Evolutionary conservation across 2,797 vertebrate genomes (phyloP).

Genomic region (Hippopotamyrus pictus): DNA sequence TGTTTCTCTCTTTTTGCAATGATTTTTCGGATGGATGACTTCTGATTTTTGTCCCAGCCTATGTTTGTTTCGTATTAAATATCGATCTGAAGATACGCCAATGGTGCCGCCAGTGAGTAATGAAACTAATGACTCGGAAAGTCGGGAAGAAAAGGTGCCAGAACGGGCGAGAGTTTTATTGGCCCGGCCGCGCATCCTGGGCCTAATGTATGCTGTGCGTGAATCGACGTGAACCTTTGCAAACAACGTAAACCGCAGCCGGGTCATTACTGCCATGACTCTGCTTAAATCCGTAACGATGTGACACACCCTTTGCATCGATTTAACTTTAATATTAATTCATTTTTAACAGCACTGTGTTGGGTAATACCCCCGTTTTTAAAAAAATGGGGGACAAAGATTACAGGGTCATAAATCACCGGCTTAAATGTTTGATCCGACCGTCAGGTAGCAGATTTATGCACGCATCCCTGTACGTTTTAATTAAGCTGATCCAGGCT

Average conservation of each 20-base stretch:
- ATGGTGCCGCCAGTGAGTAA: constrained; percentile 25
- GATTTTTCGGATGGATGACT: constrained; percentile 6
- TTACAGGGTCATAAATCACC: neutral
- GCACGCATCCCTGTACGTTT: neutral
- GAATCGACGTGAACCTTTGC: neutral
- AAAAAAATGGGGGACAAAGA: neutral
- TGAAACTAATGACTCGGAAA: constrained; percentile 11
- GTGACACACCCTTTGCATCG: constrained; percentile 18
- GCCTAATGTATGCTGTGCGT: neutral
- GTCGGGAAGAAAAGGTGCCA: neutral
- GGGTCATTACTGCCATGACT: constrained; percentile 12
- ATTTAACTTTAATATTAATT: constrained; percentile 27
- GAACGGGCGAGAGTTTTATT: neutral
- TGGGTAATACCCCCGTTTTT: constrained; percentile 4
- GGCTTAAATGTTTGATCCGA: neutral
- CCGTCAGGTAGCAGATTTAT: neutral
- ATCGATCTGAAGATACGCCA: constrained; percentile 24
- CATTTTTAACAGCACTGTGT: constrained; percentile 6
- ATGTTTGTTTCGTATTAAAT: constrained; percentile 1
- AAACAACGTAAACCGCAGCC: neutral
- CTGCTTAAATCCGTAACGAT: constrained; percentile 11
- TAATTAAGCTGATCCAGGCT: neutral
- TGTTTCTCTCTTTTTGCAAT: neutral
- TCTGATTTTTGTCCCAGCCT: constrained; percentile 13
- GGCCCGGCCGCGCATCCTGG: neutral